These are phyloP conservation scores for Sminthopsis crassicaudata DNA, from an alignment of 2,113 vertebrate species.

Conservation along the genomic window DNA sequence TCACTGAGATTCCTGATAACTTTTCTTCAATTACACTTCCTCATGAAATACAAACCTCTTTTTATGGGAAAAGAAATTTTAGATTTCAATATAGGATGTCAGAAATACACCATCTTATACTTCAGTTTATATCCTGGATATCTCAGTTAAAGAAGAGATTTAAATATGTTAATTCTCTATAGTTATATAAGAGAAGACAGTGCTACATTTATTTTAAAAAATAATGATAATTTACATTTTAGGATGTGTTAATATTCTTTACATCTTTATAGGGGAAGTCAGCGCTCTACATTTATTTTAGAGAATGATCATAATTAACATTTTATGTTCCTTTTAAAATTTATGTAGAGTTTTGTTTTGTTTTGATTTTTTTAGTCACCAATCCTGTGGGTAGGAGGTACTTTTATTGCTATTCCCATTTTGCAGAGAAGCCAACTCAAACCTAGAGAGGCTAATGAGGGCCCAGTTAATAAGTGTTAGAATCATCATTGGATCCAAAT, in stretches of 20 bases:
- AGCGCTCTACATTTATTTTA: neutral
- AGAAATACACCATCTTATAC: neutral
- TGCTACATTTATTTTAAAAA: neutral
- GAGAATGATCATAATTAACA: neutral
- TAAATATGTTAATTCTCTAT: neutral
- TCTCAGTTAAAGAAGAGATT: neutral
- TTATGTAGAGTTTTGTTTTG: neutral
- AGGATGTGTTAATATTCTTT: neutral
- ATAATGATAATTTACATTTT: neutral
- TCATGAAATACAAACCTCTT: neutral
- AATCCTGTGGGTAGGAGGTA: neutral
- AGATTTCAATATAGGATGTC: neutral
- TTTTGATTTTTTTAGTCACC: neutral
- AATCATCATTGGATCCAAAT: neutral
- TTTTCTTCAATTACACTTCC: neutral
- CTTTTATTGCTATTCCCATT: neutral
- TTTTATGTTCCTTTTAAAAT: neutral
- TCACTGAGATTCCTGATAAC: neutral
- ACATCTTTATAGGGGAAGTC: neutral
- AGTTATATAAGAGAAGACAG: neutral
- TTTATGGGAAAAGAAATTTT: neutral
- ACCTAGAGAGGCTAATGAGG: neutral
- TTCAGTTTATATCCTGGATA: neutral
- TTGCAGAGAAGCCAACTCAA: neutral
- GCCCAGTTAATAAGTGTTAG: neutral